Percentiles rank a stretch among this genome's conserved stretches.
Conservation (phyloP, 2,888 invertebrate species). For the Agriotes lineatus region DNA sequence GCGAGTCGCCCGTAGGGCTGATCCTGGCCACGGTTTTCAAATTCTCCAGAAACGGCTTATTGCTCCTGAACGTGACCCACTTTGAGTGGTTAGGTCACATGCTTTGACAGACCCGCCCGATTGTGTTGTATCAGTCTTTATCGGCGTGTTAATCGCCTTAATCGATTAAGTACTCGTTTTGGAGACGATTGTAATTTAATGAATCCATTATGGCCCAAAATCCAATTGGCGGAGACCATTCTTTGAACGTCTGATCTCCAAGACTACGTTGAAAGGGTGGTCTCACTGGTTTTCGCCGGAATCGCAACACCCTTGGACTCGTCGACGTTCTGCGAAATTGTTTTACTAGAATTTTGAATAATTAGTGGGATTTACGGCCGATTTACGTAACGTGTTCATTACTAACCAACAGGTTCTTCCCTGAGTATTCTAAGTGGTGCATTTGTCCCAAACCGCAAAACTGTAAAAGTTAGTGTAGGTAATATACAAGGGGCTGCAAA, state of each 20-base stretch:
- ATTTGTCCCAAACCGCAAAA: neutral
- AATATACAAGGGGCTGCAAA: slow-evolving; percentile 3
- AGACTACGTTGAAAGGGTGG: neutral
- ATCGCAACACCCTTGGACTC: neutral
- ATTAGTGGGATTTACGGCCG: slow-evolving; percentile 1
- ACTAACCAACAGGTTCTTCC: neutral
- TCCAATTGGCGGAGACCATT: neutral
- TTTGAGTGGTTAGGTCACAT: slow-evolving; percentile 63
- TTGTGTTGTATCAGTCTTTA: slow-evolving; percentile 28
- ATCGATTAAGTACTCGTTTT: slow-evolving; percentile 1
- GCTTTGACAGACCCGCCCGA: slow-evolving; percentile 64
- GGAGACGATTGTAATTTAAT: neutral
- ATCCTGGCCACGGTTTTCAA: neutral
- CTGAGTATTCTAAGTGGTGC: neutral
- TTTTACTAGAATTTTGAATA: neutral
- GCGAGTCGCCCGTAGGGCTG: neutral
- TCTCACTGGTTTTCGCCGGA: neutral
- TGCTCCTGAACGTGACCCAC: slow-evolving; percentile 58
- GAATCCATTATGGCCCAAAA: neutral
- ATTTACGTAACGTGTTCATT: neutral
- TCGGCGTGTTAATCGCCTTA: slow-evolving; percentile 7
- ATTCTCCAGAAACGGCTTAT: neutral
- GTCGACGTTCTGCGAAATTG: neutral
- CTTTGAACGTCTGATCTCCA: neutral
- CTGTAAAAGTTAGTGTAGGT: neutral